Evolutionary conservation across 2,888 invertebrate species (phyloP), one percentile per base, ranked within the genome.

Genomic region (Erynnis tages): DNA sequence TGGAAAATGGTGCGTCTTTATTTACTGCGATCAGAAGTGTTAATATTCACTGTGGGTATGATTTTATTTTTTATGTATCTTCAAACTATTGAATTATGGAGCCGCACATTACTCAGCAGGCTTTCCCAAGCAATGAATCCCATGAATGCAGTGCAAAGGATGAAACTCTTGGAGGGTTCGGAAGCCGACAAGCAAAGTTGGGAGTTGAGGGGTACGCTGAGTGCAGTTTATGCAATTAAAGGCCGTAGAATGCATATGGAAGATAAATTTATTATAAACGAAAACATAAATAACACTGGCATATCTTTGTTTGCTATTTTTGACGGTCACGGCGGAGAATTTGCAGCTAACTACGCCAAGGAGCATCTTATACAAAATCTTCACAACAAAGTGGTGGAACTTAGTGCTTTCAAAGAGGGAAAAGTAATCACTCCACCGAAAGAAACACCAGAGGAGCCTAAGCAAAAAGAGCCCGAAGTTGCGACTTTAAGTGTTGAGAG

Each of bases 301-400:
- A 94, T 97, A 47, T 95, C 96, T 13, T 88, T 98, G 54, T 97
- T 96, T 85, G 97, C 97, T 35, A 94, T 98, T 61, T 98, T 97
- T 78, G 98, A 98, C 85, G 98, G 98, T 0, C 98, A 98, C 79
- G 98, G 98, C 44, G 98, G 98, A 30, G 97, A 97, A 88, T 96
- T 96, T 89, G 97, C 97, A 45, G 97, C 97, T 13, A 96, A 97
- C 74, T 98, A 95, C 86, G 96, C 96, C 45, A 94, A 95, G 75
- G 96, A 97, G 65, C 95, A 96, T 64, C 90, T 98, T 11, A 93
- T 97, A 58, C 94, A 94, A 73, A 95, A 93, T 73, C 89, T 97
- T 44, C 93, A 92, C 65, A 93, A 93, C 69, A 95, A 94, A 86
- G 92, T 96, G 37, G 90, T 93, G 19, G 94, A 94, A 73, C 85